These are phyloP conservation scores for Oasisia sp. DNA, from an alignment of 2,888 invertebrate species.

Conservation along the genomic window DNA sequence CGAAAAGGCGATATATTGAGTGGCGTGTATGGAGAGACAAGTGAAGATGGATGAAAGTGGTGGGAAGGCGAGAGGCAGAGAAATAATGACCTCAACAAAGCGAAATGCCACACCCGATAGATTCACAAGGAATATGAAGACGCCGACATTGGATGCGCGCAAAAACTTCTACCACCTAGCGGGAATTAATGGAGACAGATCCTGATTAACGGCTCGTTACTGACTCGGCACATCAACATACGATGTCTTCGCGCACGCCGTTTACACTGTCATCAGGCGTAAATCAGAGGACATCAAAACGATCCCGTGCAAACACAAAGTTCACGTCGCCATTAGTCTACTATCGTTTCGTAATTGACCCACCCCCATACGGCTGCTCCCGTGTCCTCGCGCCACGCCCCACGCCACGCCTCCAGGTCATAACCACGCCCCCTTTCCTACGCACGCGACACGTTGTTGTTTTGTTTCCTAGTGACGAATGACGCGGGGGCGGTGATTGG, in stretches of 20 bases:
- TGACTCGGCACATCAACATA: neutral
- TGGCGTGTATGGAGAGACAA: neutral
- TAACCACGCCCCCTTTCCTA: neutral
- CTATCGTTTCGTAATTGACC: neutral
- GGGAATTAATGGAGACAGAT: neutral
- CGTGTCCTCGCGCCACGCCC: neutral
- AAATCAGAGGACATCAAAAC: neutral
- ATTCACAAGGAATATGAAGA: neutral
- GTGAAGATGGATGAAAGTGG: neutral
- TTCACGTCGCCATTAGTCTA: neutral
- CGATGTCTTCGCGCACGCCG: neutral
- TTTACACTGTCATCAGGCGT: neutral
- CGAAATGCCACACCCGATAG: neutral
- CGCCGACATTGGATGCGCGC: neutral
- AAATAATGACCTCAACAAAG: neutral
- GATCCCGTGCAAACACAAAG: neutral
- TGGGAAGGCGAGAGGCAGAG: neutral
- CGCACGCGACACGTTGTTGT: neutral
- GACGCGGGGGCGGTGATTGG: neutral
- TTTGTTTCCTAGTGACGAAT: neutral
- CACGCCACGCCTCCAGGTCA: neutral
- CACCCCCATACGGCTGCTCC: neutral
- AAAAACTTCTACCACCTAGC: neutral
- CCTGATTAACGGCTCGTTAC: neutral
- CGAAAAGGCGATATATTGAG: neutral